Percentiles rank a stretch among this genome's conserved stretches.
These are phyloP conservation scores for Lucilia cuprina DNA, from an alignment of 1,140 invertebrate genomes.

Conservation along the genomic window DNA sequence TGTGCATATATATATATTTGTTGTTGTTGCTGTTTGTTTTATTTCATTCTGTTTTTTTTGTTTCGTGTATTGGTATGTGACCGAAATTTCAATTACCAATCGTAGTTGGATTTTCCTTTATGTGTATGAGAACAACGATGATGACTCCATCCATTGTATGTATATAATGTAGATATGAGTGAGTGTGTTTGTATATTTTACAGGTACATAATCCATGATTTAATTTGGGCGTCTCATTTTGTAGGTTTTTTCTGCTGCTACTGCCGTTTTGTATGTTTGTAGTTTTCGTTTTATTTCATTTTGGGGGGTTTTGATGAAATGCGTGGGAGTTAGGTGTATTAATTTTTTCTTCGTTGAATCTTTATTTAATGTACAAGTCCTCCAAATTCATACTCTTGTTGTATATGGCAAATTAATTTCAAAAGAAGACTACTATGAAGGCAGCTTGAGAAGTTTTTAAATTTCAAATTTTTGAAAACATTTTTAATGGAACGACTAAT, in stretches of 20 bases:
- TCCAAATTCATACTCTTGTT: not conserved
- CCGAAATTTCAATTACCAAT: constrained; percentile 54
- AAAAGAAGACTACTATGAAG: not conserved
- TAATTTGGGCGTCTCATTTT: constrained; percentile 10
- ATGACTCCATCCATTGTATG: constrained; percentile 26
- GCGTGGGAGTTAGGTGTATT: not conserved
- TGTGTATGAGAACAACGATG: not conserved
- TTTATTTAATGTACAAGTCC: not conserved
- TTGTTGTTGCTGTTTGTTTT: constrained; percentile 31
- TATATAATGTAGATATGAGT: not conserved
- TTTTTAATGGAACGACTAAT: too few relatives aligned
- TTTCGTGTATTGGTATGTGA: constrained; percentile 62
- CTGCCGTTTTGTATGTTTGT: not conserved
- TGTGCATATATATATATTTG: constrained; percentile 18
- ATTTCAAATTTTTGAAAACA: too few relatives aligned
- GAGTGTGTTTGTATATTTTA: not conserved
- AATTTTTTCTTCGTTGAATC: not conserved
- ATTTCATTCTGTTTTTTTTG: constrained; percentile 39
- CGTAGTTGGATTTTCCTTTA: constrained; percentile 38
- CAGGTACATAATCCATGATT: constrained; percentile 6
- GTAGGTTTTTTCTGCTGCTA: not conserved
- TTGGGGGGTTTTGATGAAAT: not conserved
- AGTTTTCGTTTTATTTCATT: too few relatives aligned
- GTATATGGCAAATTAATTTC: constrained; percentile 16
- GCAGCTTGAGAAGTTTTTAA: too few relatives aligned